phyloP scores from a whole-genome alignment of 2,113 vertebrate genomes.

The Daboia siamensis region DNA sequence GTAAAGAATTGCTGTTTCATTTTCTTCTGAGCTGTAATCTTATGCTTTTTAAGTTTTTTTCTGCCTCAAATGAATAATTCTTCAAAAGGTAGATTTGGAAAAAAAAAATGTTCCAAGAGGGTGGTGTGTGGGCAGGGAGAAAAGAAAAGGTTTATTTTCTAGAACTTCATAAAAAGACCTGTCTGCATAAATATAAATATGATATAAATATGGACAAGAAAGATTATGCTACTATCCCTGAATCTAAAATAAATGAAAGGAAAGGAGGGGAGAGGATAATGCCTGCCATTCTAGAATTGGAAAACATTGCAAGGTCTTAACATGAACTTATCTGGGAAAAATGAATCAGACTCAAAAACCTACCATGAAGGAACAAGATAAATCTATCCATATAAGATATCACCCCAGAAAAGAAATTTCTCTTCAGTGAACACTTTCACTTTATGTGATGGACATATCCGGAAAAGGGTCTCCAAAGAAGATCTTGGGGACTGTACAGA shows the following conservation, averaged over 20 bases:
- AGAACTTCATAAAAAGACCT: neutral
- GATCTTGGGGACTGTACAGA: neutral
- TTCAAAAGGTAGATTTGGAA: neutral
- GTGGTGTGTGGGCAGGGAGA: constrained; percentile 44
- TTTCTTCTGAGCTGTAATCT: neutral
- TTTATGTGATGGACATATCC: neutral
- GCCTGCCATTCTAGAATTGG: neutral
- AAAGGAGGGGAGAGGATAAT: neutral
- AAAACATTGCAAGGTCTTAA: neutral
- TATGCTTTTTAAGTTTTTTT: neutral
- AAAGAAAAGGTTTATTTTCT: constrained; percentile 13
- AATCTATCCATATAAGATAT: neutral
- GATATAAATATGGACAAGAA: neutral
- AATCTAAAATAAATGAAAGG: neutral
- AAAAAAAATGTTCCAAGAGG: constrained; percentile 28
- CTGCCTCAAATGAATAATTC: neutral
- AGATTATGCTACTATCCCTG: neutral
- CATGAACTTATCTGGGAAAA: neutral
- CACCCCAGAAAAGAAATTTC: neutral
- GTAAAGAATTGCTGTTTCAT: neutral
- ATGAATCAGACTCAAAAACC: neutral
- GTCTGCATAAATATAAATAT: neutral
- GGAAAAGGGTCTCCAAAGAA: neutral
- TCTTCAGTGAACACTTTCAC: neutral
- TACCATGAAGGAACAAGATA: no score